These are phyloP conservation scores for Channa striata DNA, from an alignment of 2,797 vertebrate genomes.

Conservation along the genomic window DNA sequence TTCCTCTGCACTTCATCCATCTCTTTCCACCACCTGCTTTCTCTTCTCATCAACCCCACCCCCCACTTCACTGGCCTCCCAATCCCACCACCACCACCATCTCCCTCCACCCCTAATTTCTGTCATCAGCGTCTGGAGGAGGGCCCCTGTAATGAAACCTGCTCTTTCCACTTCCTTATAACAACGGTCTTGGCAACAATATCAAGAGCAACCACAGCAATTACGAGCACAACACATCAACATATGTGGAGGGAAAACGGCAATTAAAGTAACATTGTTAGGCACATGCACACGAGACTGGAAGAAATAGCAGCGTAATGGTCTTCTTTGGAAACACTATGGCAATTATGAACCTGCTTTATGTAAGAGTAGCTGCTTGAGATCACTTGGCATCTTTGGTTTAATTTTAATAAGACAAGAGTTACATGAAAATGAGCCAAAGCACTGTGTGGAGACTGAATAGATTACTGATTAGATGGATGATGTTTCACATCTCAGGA, in stretches of 20 bases:
- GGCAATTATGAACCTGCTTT: conserved; percentile 51
- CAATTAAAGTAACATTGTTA: conserved; percentile 46
- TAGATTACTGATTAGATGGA: conserved; percentile 62
- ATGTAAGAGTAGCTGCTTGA: conserved; percentile 23
- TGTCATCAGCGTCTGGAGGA: conserved; percentile 61
- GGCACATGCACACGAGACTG: conserved; percentile 1
- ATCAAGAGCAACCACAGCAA: conserved; percentile 65
- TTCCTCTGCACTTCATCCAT: conserved; percentile 65
- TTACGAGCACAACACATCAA: conserved; percentile 61
- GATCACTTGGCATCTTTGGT: conserved; percentile 52
- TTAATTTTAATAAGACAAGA: conserved; percentile 51
- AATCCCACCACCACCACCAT: background rate
- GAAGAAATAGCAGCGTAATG: background rate
- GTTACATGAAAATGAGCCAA: conserved; percentile 55
- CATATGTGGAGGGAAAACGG: conserved; percentile 42
- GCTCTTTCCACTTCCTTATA: conserved; percentile 66
- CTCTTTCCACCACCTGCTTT: conserved; percentile 35
- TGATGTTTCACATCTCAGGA: conserved; percentile 51
- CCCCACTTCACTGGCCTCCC: background rate
- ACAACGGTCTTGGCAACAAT: conserved; percentile 46
- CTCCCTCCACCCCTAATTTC: conserved; percentile 27
- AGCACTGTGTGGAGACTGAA: conserved; percentile 43
- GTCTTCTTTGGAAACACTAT: conserved; percentile 15
- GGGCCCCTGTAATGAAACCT: conserved; percentile 66
- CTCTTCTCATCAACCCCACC: conserved; percentile 23